Percentiles rank a stretch among this genome's conserved stretches.
These are phyloP conservation scores for Plutella xylostella DNA, from an alignment of 2,888 invertebrate species.

Conservation along the genomic window DNA sequence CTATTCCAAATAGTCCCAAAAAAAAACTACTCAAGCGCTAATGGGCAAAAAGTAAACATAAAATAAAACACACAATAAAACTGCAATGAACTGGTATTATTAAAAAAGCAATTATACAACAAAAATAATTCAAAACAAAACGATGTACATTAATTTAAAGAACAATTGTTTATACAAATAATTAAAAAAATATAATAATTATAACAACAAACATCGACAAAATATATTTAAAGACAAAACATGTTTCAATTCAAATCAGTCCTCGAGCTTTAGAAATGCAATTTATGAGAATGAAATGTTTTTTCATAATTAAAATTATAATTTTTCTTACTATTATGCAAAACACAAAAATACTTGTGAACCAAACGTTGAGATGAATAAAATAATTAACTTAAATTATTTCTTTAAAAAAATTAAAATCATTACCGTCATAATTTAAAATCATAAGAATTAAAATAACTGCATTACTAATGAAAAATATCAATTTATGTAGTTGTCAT, in stretches of 20 bases:
- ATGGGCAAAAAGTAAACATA: slow-evolving; percentile 38
- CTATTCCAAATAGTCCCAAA: slow-evolving; percentile 26
- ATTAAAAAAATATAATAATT: slow-evolving; percentile 74
- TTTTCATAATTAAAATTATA: slow-evolving; percentile 40
- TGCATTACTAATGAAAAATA: slow-evolving; percentile 28
- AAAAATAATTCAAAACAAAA: slow-evolving; percentile 81
- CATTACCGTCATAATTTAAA: slow-evolving; percentile 30
- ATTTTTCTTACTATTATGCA: slow-evolving; percentile 59
- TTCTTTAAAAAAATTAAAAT: slow-evolving; percentile 37
- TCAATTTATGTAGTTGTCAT: slow-evolving; percentile 50
- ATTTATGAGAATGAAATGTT: slow-evolving; percentile 60
- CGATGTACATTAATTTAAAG: slow-evolving; percentile 82
- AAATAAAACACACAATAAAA: slow-evolving; percentile 75
- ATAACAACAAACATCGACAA: slow-evolving; percentile 72
- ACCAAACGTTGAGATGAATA: slow-evolving; percentile 27
- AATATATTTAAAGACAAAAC: slow-evolving; percentile 70
- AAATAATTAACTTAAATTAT: slow-evolving; percentile 45
- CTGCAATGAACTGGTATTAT: slow-evolving; percentile 81
- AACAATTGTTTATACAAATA: slow-evolving; percentile 79
- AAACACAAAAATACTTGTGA: slow-evolving; percentile 35
- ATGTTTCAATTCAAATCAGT: slow-evolving; percentile 64
- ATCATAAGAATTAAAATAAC: slow-evolving; percentile 26
- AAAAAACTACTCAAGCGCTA: slow-evolving; percentile 36
- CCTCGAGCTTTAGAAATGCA: slow-evolving; percentile 66
- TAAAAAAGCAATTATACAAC: slow-evolving; percentile 81